Percentiles rank a stretch among this genome's conserved stretches.
Evolutionary conservation across 2,888 invertebrate genomes (phyloP).

Genomic region (Macrosiphum euphorbiae): DNA sequence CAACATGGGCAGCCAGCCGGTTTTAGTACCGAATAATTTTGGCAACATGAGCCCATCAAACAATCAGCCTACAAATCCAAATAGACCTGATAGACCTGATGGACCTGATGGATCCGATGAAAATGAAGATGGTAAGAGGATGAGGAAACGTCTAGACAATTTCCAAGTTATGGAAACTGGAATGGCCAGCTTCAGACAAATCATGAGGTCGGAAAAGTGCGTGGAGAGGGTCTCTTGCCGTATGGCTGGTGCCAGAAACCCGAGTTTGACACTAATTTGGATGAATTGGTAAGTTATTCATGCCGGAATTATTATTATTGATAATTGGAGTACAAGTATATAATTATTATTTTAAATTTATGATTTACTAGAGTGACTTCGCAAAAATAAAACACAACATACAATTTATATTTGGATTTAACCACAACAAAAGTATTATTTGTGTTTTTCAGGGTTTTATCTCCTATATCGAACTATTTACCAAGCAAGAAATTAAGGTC

Average conservation of each 20-base stretch:
- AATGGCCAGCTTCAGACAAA: background rate
- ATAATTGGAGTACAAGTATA: background rate
- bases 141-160: background rate
- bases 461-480: slow-evolving; percentile 38
- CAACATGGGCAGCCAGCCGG: background rate
- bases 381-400: background rate
- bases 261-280: slow-evolving; percentile 51
- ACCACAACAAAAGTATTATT: background rate
- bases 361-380: background rate
- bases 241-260: slow-evolving; percentile 66
- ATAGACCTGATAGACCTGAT: no score
- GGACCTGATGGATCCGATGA: no score
- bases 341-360: background rate
- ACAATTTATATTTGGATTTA: no score
- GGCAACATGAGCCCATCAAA: background rate
- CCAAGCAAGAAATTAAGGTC: slow-evolving; percentile 43
- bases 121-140: background rate
- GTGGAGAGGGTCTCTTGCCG: slow-evolving; percentile 67
- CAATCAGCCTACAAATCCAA: no score
- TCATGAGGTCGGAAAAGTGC: slow-evolving; percentile 65
- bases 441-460: slow-evolving; percentile 17
- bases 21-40: slow-evolving; percentile 27
- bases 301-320: background rate
- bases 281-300: slow-evolving; percentile 62
- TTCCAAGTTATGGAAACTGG: background rate